phyloP scores from a whole-genome alignment of 2,113 vertebrate genomes.

The Euleptes europaea region DNA sequence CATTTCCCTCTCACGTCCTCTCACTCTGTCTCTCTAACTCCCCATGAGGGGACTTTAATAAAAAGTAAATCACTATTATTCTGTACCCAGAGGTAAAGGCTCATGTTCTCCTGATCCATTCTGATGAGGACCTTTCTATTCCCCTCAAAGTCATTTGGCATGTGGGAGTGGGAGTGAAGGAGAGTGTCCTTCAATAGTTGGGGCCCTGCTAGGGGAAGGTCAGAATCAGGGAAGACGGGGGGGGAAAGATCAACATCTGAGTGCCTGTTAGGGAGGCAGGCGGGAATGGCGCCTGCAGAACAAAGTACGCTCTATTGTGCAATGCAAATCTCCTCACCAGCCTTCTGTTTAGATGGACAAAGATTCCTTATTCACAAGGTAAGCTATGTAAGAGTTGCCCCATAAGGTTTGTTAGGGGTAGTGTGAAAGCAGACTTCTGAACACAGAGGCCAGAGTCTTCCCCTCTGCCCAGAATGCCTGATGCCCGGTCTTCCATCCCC shows the following conservation, averaged over 20 bases:
- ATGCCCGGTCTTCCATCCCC: not conserved
- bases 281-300: not conserved
- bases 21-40: not conserved
- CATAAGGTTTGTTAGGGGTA: not conserved
- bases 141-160: not conserved
- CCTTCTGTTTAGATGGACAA: not conserved
- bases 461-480: not conserved
- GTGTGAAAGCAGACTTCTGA: not conserved
- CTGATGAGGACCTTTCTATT: not conserved
- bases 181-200: not conserved
- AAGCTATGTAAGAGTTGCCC: not conserved
- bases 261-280: not conserved
- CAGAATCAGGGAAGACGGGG: not conserved
- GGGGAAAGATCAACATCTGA: not conserved
- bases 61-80: not conserved
- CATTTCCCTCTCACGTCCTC: not conserved
- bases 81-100: conserved; percentile 10
- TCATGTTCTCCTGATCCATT: conserved; percentile 15
- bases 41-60: not conserved
- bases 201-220: not conserved
- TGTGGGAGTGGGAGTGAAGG: not conserved
- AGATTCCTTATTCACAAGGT: not conserved
- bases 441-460: not conserved
- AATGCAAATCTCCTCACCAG: not conserved
- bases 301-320: not conserved